Conservation (phyloP, 92 coral and sea anemone species). For the Blastomussa wellsi region DNA sequence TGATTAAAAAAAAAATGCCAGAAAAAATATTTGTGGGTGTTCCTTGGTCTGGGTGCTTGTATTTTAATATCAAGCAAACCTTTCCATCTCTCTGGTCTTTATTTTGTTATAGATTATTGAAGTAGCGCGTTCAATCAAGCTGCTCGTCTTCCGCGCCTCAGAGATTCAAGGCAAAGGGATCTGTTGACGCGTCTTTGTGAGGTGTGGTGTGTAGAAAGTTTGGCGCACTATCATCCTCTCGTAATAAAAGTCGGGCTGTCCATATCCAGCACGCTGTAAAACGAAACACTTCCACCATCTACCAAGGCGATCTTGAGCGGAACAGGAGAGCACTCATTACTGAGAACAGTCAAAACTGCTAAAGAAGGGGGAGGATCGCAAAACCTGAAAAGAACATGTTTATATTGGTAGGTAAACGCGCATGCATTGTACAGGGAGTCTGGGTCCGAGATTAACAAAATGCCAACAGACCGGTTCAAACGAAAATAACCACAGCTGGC, state of each 20-base stretch:
- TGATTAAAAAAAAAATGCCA: too few relatives aligned
- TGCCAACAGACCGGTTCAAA: too few relatives aligned
- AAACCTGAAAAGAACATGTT: slow-evolving; percentile 58
- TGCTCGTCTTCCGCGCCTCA: neutral
- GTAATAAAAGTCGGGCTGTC: slow-evolving; percentile 70
- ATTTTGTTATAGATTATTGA: too few relatives aligned
- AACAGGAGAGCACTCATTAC: slow-evolving; percentile 65
- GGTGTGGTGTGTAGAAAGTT: neutral
- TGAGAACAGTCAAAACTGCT: slow-evolving; percentile 60
- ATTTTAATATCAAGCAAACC: neutral
- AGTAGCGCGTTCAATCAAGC: neutral
- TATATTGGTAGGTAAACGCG: neutral
- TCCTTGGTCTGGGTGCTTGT: too few relatives aligned
- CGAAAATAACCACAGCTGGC: too few relatives aligned
- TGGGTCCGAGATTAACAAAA: neutral
- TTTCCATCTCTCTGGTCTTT: neutral
- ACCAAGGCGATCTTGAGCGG: slow-evolving; percentile 89
- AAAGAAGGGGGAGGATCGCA: slow-evolving; percentile 80
- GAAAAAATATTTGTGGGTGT: too few relatives aligned
- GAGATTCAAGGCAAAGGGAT: neutral
- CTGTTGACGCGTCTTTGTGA: neutral
- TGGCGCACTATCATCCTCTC: neutral
- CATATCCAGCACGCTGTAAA: slow-evolving; percentile 83
- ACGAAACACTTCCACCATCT: slow-evolving; percentile 77
- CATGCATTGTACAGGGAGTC: too few relatives aligned